These are phyloP conservation scores for Ips typographus DNA, from an alignment of 1,140 invertebrate genomes.

Conservation along the genomic window DNA sequence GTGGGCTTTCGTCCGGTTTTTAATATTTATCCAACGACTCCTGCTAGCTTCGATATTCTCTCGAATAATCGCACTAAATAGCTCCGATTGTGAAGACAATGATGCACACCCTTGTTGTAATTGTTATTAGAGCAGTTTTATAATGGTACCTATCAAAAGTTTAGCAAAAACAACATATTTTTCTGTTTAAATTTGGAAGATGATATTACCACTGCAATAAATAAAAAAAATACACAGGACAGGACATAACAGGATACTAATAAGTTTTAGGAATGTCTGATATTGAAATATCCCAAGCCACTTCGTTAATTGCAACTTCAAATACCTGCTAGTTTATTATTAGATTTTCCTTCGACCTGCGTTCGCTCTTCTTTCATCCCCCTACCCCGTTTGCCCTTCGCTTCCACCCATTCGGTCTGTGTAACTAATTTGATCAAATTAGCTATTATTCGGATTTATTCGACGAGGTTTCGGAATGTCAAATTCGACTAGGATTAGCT, in stretches of 20 bases:
- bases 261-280: constrained; percentile 35
- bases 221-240: no score
- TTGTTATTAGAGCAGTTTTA: no score
- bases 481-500: no score
- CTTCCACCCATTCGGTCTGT: neutral
- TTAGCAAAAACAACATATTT: no score
- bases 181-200: constrained; percentile 2
- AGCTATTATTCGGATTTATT: constrained; percentile 26
- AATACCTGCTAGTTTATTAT: constrained; percentile 43
- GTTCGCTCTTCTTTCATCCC: constrained; percentile 18
- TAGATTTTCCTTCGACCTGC: constrained; percentile 39
- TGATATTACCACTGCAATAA: no score
- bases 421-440: constrained; percentile 37
- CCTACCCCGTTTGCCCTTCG: neutral
- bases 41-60: constrained; percentile 5
- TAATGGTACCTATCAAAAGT: no score
- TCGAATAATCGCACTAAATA: constrained; percentile 3
- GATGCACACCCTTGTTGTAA: constrained; percentile 10
- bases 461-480: no score
- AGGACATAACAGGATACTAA: no score
- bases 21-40: constrained; percentile 28
- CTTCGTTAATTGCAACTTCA: constrained; percentile 45
- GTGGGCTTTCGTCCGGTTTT: constrained; percentile 27
- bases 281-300: constrained; percentile 44
- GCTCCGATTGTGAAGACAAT: neutral